These are phyloP conservation scores for Athalia cordata DNA, from an alignment of 2,888 invertebrate genomes.

Conservation along the genomic window DNA sequence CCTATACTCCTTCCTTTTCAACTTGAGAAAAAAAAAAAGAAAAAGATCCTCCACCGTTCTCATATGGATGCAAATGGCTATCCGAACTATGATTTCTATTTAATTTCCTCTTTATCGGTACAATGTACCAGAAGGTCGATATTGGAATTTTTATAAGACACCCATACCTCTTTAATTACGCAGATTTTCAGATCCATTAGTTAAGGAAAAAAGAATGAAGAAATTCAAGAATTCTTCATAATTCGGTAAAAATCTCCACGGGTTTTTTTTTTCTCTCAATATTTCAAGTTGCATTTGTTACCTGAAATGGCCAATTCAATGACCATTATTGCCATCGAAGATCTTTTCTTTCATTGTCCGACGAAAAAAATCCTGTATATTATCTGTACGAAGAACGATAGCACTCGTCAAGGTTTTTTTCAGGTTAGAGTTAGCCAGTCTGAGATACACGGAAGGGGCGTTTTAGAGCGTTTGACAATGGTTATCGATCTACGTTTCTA, in stretches of 20 bases:
- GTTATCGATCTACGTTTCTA: slow-evolving; percentile 32
- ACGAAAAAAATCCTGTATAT: neutral
- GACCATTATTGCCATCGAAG: neutral
- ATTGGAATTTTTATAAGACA: slow-evolving; percentile 28
- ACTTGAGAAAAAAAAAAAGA: neutral
- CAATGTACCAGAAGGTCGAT: slow-evolving; percentile 9
- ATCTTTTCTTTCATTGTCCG: neutral
- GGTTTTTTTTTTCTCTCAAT: too few relatives aligned
- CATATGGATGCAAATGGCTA: slow-evolving; percentile 38
- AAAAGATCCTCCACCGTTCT: slow-evolving; percentile 25
- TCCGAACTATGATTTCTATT: slow-evolving; percentile 35
- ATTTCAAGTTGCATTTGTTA: too few relatives aligned
- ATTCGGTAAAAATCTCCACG: too few relatives aligned
- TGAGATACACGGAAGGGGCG: slow-evolving; percentile 20
- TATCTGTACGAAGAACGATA: neutral
- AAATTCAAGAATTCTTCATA: too few relatives aligned
- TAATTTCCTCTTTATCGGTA: slow-evolving; percentile 29
- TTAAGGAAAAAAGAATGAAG: too few relatives aligned
- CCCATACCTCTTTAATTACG: neutral
- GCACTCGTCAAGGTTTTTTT: slow-evolving; percentile 15
- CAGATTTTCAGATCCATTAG: neutral
- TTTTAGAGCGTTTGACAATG: slow-evolving; percentile 34
- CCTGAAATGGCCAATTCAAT: too few relatives aligned
- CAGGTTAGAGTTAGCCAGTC: slow-evolving; percentile 12
- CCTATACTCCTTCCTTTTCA: slow-evolving; percentile 11